phyloP scores from a whole-genome alignment of 2,888 invertebrate species.

The Napeogenes sylphis region DNA sequence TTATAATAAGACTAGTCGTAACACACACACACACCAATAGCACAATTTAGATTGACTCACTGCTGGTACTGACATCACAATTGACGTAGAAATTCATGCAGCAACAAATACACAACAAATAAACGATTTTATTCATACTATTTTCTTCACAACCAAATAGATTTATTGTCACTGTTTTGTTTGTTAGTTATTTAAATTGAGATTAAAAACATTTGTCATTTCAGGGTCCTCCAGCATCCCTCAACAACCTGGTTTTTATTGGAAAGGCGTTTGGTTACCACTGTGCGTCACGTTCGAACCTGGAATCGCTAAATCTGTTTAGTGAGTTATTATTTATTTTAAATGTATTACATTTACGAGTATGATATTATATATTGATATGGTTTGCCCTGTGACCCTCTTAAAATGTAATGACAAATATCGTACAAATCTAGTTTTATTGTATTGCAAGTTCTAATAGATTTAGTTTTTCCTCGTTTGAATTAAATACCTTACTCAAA shows the following conservation, averaged over 20 bases:
- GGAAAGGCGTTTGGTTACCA: constrained; percentile 94
- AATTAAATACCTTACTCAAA: too few species aligned
- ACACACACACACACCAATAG: too few species aligned
- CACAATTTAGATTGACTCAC: too few species aligned
- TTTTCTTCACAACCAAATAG: background rate
- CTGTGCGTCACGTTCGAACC: constrained; percentile 90
- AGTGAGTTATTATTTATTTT: constrained; percentile 80
- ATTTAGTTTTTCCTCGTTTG: too few species aligned
- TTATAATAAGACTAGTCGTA: too few species aligned
- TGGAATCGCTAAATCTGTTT: constrained; percentile 92
- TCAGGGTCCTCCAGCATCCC: constrained; percentile 85
- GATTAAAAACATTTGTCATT: constrained; percentile 13
- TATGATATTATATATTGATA: too few species aligned
- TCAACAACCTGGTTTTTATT: constrained; percentile 94
- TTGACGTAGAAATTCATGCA: too few species aligned
- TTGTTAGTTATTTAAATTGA: background rate
- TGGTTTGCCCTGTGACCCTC: too few species aligned
- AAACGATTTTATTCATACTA: background rate
- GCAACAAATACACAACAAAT: background rate
- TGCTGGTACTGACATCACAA: too few species aligned
- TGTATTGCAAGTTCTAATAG: too few species aligned
- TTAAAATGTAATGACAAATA: background rate
- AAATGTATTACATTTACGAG: too few species aligned
- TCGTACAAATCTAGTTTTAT: constrained; percentile 6
- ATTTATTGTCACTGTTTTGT: background rate